Evolutionary conservation across 2,113 vertebrate species (phyloP), one percentile per base, ranked within the genome.

Genomic region (Nyctereutes procyonoides): DNA sequence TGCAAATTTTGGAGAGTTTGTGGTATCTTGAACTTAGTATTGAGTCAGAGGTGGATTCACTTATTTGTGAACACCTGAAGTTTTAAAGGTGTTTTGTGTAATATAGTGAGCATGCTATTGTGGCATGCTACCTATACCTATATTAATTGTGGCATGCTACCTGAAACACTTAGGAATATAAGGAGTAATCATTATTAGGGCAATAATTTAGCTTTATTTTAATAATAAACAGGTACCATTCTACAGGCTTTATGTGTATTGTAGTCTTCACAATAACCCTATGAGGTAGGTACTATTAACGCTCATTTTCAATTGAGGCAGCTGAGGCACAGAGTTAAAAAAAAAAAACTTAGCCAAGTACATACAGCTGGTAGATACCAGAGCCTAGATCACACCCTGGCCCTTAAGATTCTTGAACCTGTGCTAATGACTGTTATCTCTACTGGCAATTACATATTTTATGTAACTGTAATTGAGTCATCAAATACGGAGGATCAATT

Each of bases 381-480:
- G 77, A 62, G 22, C 71, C 32, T 97, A 51, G 48, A 86, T 92
- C 58, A 91, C 8, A 56, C 51, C 69, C 10, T 8, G 16, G 51
- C 53, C 65, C 88, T 82, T 93, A 84, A 88, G 94, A 89, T 60
- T 92, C 38, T 51, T 90, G 88, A 94, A 80, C 35, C 38, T 93
- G 10, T 85, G 16, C 26, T 83, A 28, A 43, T 91, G 76, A 97
- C 82, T 5, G 38, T 76, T 93, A 24, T 88, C 88, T 87, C 16
- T 73, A 35, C 67, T 95, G 55, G 24, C 60, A 80, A 0, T 83
- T 89, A 85, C 28, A 13, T 96, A 51, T 91, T 95, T 97, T 96
- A 63, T 90, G 8, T 94, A 95, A 48, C 71, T 95, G 22, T 95
- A 95, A 85, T 91, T 65, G 92, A 97, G 43, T 93, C 60, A 91